Conservation (phyloP, 2,113 vertebrate genomes). For the Australoheros scitulus region DNA sequence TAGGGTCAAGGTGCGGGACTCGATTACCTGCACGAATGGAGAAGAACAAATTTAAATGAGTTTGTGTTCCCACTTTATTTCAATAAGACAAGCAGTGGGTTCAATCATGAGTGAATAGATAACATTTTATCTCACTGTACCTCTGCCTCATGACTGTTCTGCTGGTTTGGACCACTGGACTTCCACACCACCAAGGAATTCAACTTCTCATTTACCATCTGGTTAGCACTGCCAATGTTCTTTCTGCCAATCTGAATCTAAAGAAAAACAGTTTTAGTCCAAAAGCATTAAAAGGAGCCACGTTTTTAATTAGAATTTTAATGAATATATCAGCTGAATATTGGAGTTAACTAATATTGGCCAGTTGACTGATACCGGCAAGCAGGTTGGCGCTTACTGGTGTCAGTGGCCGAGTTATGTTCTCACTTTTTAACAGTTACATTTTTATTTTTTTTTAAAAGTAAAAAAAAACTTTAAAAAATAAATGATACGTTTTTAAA, state of each 20-base stretch:
- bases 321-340: not conserved
- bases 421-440: not conserved
- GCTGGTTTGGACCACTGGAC: constrained; percentile 68
- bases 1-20: constrained; percentile 87
- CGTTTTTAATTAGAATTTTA: no score
- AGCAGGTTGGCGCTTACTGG: no score
- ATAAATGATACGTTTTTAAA: no score
- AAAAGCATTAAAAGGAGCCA: not conserved
- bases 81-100: not conserved
- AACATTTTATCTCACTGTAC: constrained; percentile 64
- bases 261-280: not conserved
- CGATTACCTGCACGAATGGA: constrained; percentile 79
- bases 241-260: constrained; percentile 89
- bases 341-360: no score
- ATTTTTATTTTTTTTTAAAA: no score
- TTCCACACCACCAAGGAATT: constrained; percentile 84
- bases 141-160: constrained; percentile 78
- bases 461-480: no score
- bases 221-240: constrained; percentile 86
- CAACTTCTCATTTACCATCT: constrained; percentile 85
- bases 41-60: not conserved
- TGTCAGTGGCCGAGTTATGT: no score
- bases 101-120: fast-evolving
- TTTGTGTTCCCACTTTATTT: not conserved
- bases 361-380: no score